A percentile compares a stretch with the other conserved stretches of the same genome.
phyloP scores from a whole-genome alignment of 2,888 invertebrate genomes.

The Coecobrya sp. region DNA sequence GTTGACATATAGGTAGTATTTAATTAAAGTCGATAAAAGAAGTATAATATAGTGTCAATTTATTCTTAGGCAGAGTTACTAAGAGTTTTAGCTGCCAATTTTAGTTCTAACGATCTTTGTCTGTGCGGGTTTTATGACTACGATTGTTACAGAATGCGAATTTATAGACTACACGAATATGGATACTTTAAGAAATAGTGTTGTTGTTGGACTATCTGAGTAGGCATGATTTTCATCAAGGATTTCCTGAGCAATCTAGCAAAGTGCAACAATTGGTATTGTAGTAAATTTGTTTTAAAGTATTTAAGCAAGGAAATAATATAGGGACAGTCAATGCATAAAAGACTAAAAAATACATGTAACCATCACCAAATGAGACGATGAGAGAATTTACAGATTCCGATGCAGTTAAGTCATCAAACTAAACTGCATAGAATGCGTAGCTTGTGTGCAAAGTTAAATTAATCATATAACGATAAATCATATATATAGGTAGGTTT shows the following conservation, averaged over 20 bases:
- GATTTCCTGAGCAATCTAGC: conserved; percentile 54
- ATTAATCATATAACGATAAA: conserved; percentile 20
- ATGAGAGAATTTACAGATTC: conserved; percentile 57
- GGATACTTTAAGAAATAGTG: background rate
- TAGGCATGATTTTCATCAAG: conserved; percentile 35
- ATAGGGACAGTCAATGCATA: conserved; percentile 8
- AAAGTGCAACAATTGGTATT: conserved; percentile 3
- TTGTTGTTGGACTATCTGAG: background rate
- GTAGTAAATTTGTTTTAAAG: background rate
- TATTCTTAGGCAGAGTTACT: background rate
- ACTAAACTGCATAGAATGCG: conserved; percentile 14
- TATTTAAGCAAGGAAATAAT: conserved; percentile 31
- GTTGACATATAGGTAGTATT: too few species aligned
- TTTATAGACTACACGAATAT: background rate
- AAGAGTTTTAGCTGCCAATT: background rate
- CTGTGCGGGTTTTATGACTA: background rate
- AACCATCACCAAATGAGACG: conserved; percentile 56
- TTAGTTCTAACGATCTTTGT: background rate
- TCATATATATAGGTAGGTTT: background rate
- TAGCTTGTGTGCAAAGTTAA: conserved; percentile 1
- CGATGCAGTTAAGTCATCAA: conserved; percentile 36
- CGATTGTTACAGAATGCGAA: background rate
- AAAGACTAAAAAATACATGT: conserved; percentile 17
- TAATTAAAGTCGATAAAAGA: too few species aligned
- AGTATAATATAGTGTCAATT: too few species aligned